Evolutionary conservation across 1,140 invertebrate species (phyloP).

Genomic region (Microplitis mediator): DNA sequence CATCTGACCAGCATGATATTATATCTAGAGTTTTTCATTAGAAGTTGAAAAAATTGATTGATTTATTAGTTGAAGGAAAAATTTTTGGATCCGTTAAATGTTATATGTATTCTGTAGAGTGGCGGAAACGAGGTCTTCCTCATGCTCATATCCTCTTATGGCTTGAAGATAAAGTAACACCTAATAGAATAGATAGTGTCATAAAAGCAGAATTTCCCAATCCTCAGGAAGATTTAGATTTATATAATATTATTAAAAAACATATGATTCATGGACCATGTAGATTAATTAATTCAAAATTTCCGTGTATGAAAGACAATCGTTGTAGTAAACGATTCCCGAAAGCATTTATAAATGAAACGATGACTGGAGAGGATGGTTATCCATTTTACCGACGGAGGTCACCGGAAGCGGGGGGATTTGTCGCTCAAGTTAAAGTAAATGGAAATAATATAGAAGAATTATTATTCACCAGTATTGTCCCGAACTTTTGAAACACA

Average conservation of each 20-base stretch:
- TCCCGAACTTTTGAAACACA: slow-evolving; percentile 57
- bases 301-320: slow-evolving; percentile 48
- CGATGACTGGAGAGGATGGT: slow-evolving; percentile 47
- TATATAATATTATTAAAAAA: slow-evolving; percentile 48
- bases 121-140: slow-evolving; percentile 59
- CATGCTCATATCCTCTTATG: slow-evolving; percentile 60
- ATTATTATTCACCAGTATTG: slow-evolving; percentile 63
- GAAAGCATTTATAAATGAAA: slow-evolving; percentile 44
- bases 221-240: slow-evolving; percentile 42
- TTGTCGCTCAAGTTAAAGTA: slow-evolving; percentile 19
- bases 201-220: slow-evolving; percentile 61
- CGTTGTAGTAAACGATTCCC: slow-evolving; percentile 59
- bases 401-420: slow-evolving; percentile 27
- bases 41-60: slow-evolving; percentile 54
- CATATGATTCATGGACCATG: slow-evolving; percentile 62
- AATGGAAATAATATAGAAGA: slow-evolving; percentile 47
- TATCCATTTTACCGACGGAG: slow-evolving; percentile 50
- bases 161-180: slow-evolving; percentile 44
- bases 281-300: slow-evolving; percentile 38
- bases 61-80: slow-evolving; percentile 41
- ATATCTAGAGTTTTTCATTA: slow-evolving; percentile 57
- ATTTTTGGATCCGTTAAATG: slow-evolving; percentile 45
- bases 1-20: slow-evolving; percentile 56
- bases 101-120: slow-evolving; percentile 57
- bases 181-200: slow-evolving; percentile 50